These are phyloP conservation scores for Ophioninae sp. DNA, from an alignment of 2,888 invertebrate genomes.

Conservation along the genomic window DNA sequence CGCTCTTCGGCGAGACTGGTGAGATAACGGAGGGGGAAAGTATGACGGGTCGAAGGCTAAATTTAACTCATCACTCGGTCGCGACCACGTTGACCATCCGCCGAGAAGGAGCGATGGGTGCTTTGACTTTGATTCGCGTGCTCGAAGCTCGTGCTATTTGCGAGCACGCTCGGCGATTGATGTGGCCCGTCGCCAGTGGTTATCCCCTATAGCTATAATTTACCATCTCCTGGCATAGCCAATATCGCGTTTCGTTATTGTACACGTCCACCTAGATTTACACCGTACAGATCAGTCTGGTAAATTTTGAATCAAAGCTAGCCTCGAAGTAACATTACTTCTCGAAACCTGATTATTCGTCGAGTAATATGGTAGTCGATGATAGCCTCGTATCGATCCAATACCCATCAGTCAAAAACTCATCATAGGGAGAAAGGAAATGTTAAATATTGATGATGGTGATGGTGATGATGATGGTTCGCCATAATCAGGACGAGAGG, in stretches of 20 bases:
- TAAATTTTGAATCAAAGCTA: background rate
- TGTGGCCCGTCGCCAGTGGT: conserved; percentile 53
- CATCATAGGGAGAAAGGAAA: conserved; percentile 23
- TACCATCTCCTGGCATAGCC: background rate
- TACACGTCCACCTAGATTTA: conserved; percentile 4
- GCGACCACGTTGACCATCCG: conserved; percentile 59
- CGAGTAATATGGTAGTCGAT: too few species aligned
- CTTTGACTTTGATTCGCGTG: conserved; percentile 62
- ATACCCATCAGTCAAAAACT: too few species aligned
- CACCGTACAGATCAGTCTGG: background rate
- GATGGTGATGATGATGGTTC: conserved; percentile 29
- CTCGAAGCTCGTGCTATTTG: conserved; percentile 41
- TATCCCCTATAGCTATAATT: conserved; percentile 28
- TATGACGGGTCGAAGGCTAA: conserved; percentile 50
- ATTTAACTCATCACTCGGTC: conserved; percentile 56
- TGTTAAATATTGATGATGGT: conserved; percentile 34
- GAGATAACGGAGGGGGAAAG: conserved; percentile 43
- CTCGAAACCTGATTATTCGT: too few species aligned
- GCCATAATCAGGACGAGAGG: conserved; percentile 42
- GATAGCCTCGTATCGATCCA: too few species aligned
- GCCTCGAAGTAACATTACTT: too few species aligned
- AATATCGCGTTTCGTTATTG: background rate
- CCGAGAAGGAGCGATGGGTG: conserved; percentile 51
- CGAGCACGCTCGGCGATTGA: conserved; percentile 51
- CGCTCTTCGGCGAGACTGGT: conserved; percentile 53